Conservation (phyloP, 1,140 invertebrate genomes). For the Venustaconcha ellipsiformis region DNA sequence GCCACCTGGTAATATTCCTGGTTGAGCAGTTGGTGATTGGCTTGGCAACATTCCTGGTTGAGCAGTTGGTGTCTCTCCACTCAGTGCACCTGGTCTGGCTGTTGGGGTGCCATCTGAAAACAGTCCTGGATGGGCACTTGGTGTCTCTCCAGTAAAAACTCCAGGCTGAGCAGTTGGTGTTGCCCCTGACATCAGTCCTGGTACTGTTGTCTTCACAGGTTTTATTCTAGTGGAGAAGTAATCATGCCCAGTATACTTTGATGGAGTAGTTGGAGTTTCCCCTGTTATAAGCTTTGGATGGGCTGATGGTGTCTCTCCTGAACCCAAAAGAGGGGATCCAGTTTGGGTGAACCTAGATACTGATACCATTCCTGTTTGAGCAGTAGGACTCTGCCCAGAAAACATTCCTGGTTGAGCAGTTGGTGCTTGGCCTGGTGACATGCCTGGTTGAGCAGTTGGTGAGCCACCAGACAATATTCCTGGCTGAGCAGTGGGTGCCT, state of each 20-base stretch:
- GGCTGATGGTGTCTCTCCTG: conserved; percentile 17
- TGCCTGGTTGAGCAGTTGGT: conserved; percentile 24
- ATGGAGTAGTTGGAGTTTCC: conserved; percentile 12
- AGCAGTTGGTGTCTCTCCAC: too few species aligned
- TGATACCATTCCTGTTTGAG: not conserved
- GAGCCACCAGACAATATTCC: conserved; percentile 4
- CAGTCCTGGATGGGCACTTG: not conserved
- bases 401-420: conserved; percentile 20
- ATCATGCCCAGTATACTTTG: conserved; percentile 2
- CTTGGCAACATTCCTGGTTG: too few species aligned
- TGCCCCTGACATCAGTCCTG: conserved; percentile 3
- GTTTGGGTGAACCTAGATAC: not conserved
- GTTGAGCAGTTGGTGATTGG: too few species aligned
- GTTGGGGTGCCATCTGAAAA: too few species aligned
- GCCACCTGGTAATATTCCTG: not conserved
- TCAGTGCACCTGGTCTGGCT: too few species aligned
- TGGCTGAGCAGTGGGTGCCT: conserved; percentile 20
- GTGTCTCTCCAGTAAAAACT: not conserved
- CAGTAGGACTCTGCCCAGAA: not conserved
- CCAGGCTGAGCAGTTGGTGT: conserved; percentile 8
- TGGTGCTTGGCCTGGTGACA: conserved; percentile 11
- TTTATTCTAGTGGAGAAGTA: conserved; percentile 12
- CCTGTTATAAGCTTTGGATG: conserved; percentile 8
- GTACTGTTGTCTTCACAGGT: not conserved
- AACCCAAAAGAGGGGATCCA: not conserved